Conservation (phyloP, 2,888 invertebrate species). For the Calephelis perditalis region DNA sequence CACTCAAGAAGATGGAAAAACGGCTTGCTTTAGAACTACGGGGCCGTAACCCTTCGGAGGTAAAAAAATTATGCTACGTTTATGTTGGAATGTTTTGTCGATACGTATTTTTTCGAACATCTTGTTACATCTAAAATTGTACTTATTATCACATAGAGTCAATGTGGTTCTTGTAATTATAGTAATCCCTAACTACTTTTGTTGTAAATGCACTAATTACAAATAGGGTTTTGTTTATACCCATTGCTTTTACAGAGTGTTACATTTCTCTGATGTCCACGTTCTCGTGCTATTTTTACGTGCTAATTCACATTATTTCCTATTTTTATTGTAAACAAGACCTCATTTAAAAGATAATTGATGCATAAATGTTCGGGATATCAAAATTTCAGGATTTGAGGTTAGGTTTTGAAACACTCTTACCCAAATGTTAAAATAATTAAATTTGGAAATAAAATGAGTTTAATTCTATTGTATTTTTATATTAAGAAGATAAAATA, state of each 20-base stretch:
- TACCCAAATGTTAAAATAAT: neutral
- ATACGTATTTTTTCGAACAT: slow-evolving; percentile 69
- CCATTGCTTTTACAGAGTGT: slow-evolving; percentile 73
- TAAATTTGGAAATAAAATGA: too few species aligned
- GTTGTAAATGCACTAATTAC: slow-evolving; percentile 9
- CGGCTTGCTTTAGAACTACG: slow-evolving; percentile 96
- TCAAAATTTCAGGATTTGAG: slow-evolving; percentile 43
- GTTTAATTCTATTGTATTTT: too few species aligned
- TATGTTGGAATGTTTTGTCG: slow-evolving; percentile 75
- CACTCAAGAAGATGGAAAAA: slow-evolving; percentile 87
- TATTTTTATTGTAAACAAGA: neutral
- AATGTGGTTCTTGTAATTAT: slow-evolving; percentile 13
- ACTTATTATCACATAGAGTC: slow-evolving; percentile 7
- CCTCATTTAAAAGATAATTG: neutral
- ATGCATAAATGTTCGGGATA: neutral
- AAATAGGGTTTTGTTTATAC: slow-evolving; percentile 49
- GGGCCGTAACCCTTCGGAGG: slow-evolving; percentile 93
- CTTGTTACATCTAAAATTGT: slow-evolving; percentile 22
- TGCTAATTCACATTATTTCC: neutral
- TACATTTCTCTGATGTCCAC: slow-evolving; percentile 71
- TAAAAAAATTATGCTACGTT: slow-evolving; percentile 77
- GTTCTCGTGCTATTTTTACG: slow-evolving; percentile 31
- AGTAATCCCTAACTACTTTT: slow-evolving; percentile 1
- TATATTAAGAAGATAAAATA: neutral
- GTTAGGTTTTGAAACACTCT: slow-evolving; percentile 51